Evolutionary conservation across 2,113 vertebrate species (phyloP).

Genomic region (Herpailurus yagouaroundi): DNA sequence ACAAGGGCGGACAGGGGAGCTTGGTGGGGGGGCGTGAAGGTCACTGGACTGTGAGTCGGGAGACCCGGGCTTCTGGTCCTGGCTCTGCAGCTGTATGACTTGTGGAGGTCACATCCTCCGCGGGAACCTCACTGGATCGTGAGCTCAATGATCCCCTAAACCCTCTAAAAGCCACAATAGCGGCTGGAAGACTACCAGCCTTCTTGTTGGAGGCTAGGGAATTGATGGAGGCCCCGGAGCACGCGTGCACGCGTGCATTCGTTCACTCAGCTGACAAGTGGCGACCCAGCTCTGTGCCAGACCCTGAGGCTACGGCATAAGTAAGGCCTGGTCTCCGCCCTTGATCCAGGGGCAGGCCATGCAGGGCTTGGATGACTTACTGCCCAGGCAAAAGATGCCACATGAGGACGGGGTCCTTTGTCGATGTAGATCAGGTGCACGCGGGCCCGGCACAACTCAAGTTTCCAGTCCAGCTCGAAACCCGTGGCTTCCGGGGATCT

Average conservation of each 20-base stretch:
- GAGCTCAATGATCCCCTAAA: background rate
- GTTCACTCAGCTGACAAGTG: background rate
- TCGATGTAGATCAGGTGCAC: background rate
- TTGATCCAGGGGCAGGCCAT: background rate
- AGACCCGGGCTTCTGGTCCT: background rate
- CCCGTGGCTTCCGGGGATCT: background rate
- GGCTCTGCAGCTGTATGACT: background rate
- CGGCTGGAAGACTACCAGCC: background rate
- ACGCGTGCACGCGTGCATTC: background rate
- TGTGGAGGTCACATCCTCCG: background rate
- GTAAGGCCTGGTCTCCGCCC: background rate
- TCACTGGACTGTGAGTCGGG: fast-evolving
- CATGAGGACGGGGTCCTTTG: background rate
- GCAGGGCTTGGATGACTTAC: background rate
- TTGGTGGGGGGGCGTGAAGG: too few relatives aligned
- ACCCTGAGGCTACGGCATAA: background rate
- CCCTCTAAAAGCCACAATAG: background rate
- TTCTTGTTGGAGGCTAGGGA: background rate
- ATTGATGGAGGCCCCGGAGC: background rate
- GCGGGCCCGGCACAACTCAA: background rate
- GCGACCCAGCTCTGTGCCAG: background rate
- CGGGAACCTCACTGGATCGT: background rate
- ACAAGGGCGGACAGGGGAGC: background rate
- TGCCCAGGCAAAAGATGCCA: background rate
- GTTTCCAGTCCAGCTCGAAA: background rate